Evolutionary conservation across 2,888 invertebrate species (phyloP), one percentile per base, ranked within the genome.

Genomic region (Sisyra nigra): DNA sequence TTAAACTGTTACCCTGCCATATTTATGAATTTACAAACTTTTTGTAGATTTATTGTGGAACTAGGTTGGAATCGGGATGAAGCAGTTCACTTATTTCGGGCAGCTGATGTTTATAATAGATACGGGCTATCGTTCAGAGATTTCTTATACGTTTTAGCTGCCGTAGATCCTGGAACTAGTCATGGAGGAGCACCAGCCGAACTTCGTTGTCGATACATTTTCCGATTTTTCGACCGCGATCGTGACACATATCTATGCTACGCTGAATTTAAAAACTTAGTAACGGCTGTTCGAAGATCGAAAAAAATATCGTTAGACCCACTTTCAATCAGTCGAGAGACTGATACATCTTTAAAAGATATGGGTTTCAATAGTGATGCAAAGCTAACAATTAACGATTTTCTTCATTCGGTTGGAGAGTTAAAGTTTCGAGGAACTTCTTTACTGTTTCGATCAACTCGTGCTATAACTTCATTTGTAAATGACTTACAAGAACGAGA

Each of bases 181-280:
- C 80, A 80, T 58, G 75, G 69, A 13, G 76, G 76, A 1, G 51
- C 67, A 19, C 64, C 76, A 1, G 80, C 77, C 0, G 80, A 81
- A 57, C 66, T 79, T 49, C 62, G 81, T 30, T 78, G 79, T 57
- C 64, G 74, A 52, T 81, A 77, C 53, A 79, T 81, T 48, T 81
- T 80, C 54, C 66, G 74, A 45, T 81, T 68, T 52, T 74, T 69
- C 49, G 74, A 76, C 53, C 56, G 55, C 40, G 70, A 74, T 49
- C 61, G 62, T 8, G 72, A 74, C 51, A 54, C 60, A 36, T 58
- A 63, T 47, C 53, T 75, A 48, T 72, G 71, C 49, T 67, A 66
- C 48, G 60, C 62, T 15, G 79, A 80, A 57, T 70, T 80, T 51
- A 72, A 70, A 51, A 63, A 66, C 49, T 54, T 77, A 52, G 65